Base-by-base conservation (phyloP, 1,140 invertebrate genomes). In the Scaptomyza pallida region DNA sequence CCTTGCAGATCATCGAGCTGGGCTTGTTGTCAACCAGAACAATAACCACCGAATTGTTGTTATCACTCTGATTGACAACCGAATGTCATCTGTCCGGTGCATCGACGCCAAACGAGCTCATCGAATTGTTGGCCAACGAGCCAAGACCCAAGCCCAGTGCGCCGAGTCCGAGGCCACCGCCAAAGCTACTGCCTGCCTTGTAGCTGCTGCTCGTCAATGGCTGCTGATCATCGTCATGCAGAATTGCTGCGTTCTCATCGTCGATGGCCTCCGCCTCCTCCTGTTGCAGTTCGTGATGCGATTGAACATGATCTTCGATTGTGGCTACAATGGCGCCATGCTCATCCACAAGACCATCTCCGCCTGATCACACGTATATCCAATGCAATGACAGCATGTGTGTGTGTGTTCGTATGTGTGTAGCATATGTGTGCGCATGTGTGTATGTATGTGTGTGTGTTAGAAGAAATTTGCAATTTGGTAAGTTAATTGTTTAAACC, bases 11-110 rank as follows among this genome's bases (percentile, higher is more conserved):
- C 89, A 90, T 91, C 64, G 89, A 90, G 62, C 89, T 91, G 52
- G 89, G 90, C 51, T 91, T 91, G 72, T 91, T 89, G 77, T 91
- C 90, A 91, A 91, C 90, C 88, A 91, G 83, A 52, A 91, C 90
- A 65, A 91, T 91, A 90, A 91, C 89, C 55, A 91, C 86, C 17
- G 83, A 89, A 61, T 91, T 91, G 75, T 91, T 91, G 75, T 91
- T 91, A 80, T 91, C 90, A 67, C 74, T 91, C 86, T 91, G 89
- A 69, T 89, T 91, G 78, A 89, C 82, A 76, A 82, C 76, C 75
- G 90, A 89, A 89, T 91, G 91, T 91, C 91, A 91, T 91, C 91
- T 91, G 52, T 91, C 91, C 50, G 68, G 57, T 2, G 57, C 50
- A 3, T 73, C 65, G 37, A 55, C 55, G 15, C 82, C 83, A 26